Conservation (phyloP, 2,113 vertebrate genomes). For the Rallus limicola region DNA sequence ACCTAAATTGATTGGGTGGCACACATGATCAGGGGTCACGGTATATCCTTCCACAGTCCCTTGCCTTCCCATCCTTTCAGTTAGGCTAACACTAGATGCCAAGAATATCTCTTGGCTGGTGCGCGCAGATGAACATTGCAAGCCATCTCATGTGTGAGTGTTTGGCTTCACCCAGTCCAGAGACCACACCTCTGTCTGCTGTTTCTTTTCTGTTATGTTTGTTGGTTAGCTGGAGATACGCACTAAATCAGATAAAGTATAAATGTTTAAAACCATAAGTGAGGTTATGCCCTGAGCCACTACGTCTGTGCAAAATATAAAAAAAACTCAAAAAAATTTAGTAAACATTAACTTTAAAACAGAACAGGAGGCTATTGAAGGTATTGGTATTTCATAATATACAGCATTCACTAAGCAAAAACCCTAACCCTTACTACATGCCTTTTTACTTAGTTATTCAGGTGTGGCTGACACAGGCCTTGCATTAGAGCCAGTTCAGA, state of each 20-base stretch:
- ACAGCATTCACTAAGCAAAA: not conserved
- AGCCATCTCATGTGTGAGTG: not conserved
- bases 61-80: not conserved
- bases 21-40: not conserved
- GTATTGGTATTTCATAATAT: not conserved
- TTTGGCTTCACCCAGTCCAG: not conserved
- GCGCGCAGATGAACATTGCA: not conserved
- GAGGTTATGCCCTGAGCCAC: not conserved
- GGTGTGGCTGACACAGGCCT: too few relatives aligned
- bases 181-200: not conserved
- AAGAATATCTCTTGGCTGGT: not conserved
- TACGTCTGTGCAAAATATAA: not conserved
- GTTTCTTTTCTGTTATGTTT: not conserved
- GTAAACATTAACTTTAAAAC: not conserved
- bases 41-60: not conserved
- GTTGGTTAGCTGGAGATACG: not conserved
- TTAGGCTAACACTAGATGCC: not conserved
- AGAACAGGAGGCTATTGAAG: not conserved
- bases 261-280: not conserved
- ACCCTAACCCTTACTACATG: not conserved
- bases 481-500: not conserved
- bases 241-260: not conserved
- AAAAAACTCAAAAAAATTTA: not conserved
- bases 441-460: not conserved
- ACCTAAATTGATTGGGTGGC: not conserved